These are phyloP conservation scores for Hemichromis elongatus DNA, from an alignment of 2,113 vertebrate genomes.

Conservation along the genomic window DNA sequence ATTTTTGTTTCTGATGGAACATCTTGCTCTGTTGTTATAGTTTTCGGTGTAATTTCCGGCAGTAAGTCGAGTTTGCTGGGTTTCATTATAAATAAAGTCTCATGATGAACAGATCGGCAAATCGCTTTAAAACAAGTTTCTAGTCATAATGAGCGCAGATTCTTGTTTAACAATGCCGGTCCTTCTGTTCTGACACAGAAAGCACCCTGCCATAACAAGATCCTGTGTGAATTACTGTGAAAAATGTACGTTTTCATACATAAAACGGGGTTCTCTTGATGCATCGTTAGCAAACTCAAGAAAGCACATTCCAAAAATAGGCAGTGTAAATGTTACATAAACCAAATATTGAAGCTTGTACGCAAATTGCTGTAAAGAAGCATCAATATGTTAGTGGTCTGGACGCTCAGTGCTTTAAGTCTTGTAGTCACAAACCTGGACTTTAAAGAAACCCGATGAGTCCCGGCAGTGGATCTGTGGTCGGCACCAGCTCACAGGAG, in stretches of 20 bases:
- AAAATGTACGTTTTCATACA: not conserved
- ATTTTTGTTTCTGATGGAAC: not conserved
- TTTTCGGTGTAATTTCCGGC: not conserved
- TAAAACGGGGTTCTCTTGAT: not conserved
- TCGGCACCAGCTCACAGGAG: not conserved
- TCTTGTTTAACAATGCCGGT: not conserved
- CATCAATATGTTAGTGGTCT: not conserved
- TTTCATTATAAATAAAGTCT: not conserved
- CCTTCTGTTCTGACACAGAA: not conserved
- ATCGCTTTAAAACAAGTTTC: not conserved
- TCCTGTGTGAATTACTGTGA: not conserved
- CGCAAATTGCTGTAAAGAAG: not conserved
- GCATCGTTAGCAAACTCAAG: not conserved
- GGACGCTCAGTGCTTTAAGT: not conserved
- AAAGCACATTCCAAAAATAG: slow-evolving; percentile 4
- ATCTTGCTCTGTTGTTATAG: not conserved
- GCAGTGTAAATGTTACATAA: not conserved
- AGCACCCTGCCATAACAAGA: not conserved
- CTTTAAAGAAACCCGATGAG: not conserved
- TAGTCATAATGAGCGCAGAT: not conserved
- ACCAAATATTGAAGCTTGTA: not conserved
- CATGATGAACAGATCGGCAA: not conserved
- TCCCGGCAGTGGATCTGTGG: not conserved
- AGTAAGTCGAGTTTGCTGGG: not conserved
- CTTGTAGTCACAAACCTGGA: not conserved